Percentiles rank a stretch among this genome's conserved stretches.
Evolutionary conservation across 2,797 vertebrate genomes (phyloP).

Genomic region (Vultur gryphus): DNA sequence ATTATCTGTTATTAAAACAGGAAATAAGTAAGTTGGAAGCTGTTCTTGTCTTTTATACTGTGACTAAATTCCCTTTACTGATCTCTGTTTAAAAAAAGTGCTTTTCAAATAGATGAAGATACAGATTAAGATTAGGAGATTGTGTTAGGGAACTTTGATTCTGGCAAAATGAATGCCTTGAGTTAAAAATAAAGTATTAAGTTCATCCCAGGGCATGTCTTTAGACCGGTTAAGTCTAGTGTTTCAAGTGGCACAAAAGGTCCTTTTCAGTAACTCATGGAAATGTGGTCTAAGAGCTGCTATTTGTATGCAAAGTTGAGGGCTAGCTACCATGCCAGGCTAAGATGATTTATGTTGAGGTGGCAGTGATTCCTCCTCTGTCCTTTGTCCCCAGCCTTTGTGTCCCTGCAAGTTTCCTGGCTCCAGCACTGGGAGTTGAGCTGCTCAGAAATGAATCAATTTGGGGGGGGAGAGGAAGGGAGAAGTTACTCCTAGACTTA

Average conservation of each 20-base stretch:
- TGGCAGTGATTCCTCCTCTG: neutral
- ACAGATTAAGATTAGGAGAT: neutral
- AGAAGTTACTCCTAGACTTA: neutral
- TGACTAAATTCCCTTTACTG: neutral
- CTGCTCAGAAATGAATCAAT: neutral
- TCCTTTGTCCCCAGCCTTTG: neutral
- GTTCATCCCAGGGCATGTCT: neutral
- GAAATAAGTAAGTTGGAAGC: neutral
- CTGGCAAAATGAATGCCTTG: neutral
- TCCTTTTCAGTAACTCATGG: neutral
- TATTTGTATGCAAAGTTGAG: neutral
- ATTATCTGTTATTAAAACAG: neutral
- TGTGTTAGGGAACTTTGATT: neutral
- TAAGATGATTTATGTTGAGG: neutral
- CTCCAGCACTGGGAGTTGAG: neutral
- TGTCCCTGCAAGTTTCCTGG: neutral
- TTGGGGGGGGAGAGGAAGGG: fast-evolving
- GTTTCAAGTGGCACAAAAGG: slow-evolving; percentile 2
- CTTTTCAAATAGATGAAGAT: neutral
- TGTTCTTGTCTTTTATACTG: neutral
- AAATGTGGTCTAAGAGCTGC: neutral
- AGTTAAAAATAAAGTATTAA: neutral
- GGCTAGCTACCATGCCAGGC: neutral
- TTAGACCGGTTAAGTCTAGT: neutral
- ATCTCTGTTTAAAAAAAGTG: neutral